Percentiles rank a stretch among this genome's conserved stretches.
These are phyloP conservation scores for Zygothrica quintamaculata DNA, from an alignment of 2,888 invertebrate genomes.

Conservation along the genomic window DNA sequence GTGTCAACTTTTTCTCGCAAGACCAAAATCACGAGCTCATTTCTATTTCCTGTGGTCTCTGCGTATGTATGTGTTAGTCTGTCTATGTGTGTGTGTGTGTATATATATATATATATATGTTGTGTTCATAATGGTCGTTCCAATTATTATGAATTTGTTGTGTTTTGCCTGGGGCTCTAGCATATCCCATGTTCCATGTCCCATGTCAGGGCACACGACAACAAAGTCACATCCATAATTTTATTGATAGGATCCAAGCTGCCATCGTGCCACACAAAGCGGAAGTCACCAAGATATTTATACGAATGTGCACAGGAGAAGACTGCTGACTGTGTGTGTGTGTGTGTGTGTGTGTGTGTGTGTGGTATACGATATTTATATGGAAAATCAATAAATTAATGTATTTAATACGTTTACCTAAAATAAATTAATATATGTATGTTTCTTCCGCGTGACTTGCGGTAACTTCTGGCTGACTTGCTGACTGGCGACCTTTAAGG, in stretches of 20 bases:
- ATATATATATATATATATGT: slow-evolving; percentile 5
- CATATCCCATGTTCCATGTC: too few species aligned
- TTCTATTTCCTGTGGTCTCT: slow-evolving; percentile 36
- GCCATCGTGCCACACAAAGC: slow-evolving; percentile 59
- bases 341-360: slow-evolving; percentile 17
- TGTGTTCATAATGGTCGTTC: slow-evolving; percentile 31
- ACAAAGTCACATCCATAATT: slow-evolving; percentile 42
- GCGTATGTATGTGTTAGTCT: neutral
- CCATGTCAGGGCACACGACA: slow-evolving; percentile 13
- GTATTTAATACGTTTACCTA: slow-evolving; percentile 65
- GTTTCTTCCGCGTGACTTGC: slow-evolving; percentile 65
- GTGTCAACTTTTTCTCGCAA: slow-evolving; percentile 15
- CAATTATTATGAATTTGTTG: slow-evolving; percentile 59
- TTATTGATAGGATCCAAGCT: slow-evolving; percentile 64
- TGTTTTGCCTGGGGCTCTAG: slow-evolving; percentile 13
- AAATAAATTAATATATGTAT: slow-evolving; percentile 61
- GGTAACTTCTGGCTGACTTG: slow-evolving; percentile 42
- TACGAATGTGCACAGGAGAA: slow-evolving; percentile 11
- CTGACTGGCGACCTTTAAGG: slow-evolving; percentile 1
- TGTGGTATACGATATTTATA: slow-evolving; percentile 40
- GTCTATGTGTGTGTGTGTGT: slow-evolving; percentile 8
- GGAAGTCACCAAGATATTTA: slow-evolving; percentile 55
- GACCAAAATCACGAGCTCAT: slow-evolving; percentile 38
- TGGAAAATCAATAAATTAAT: slow-evolving; percentile 74
- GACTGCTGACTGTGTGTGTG: too few species aligned